Conservation (phyloP, 1,140 invertebrate genomes). For the Musca vetustissima region DNA sequence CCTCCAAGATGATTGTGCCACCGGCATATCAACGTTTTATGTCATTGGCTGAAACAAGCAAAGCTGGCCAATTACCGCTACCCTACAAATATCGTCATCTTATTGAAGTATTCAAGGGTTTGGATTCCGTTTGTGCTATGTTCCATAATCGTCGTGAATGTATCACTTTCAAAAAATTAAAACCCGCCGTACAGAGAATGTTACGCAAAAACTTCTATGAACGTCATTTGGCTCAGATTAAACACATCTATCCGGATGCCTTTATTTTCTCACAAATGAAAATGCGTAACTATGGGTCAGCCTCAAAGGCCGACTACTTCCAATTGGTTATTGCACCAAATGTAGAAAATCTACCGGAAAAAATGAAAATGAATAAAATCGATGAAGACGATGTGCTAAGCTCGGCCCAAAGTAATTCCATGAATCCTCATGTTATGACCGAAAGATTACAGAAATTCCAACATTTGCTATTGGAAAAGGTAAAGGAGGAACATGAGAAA, state of each 20-base stretch:
- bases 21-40: slow-evolving; percentile 63
- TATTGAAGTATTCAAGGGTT: slow-evolving; percentile 77
- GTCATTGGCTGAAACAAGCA: slow-evolving; percentile 58
- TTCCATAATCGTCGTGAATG: slow-evolving; percentile 83
- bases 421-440: slow-evolving; percentile 59
- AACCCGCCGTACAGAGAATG: slow-evolving; percentile 84
- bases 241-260: slow-evolving; percentile 76
- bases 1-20: slow-evolving; percentile 50
- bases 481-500: slow-evolving; percentile 75
- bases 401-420: slow-evolving; percentile 46
- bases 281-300: slow-evolving; percentile 64
- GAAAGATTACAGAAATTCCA: slow-evolving; percentile 69
- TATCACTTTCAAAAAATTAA: slow-evolving; percentile 85
- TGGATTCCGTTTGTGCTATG: slow-evolving; percentile 85
- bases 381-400: slow-evolving; percentile 46
- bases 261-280: slow-evolving; percentile 79
- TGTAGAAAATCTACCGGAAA: slow-evolving; percentile 55
- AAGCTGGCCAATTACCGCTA: slow-evolving; percentile 67
- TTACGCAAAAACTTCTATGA: slow-evolving; percentile 78
- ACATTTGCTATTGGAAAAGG: slow-evolving; percentile 68
- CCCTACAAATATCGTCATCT: slow-evolving; percentile 82
- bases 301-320: slow-evolving; percentile 67
- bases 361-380: slow-evolving; percentile 50
- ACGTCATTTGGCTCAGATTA: slow-evolving; percentile 84
- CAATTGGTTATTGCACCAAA: slow-evolving; percentile 68